Evolutionary conservation across 1,140 invertebrate genomes (phyloP), one percentile per base, ranked within the genome.

Genomic region (Conus betulinus): DNA sequence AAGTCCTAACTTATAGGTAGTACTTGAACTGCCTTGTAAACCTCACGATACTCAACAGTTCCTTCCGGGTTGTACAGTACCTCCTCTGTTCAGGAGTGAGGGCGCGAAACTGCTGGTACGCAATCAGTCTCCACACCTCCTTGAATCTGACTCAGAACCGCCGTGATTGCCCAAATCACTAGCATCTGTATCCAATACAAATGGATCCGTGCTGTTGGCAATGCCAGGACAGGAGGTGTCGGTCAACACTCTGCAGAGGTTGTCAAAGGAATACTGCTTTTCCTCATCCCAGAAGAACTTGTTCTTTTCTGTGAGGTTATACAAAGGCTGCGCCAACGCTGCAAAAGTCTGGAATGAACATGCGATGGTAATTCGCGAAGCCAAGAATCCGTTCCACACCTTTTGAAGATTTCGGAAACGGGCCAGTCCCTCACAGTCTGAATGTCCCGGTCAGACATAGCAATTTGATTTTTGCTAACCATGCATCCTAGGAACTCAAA

Each of bases 121-220:
- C 13, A 53, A 91, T 92, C 11, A 88, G 39, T 52, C 74, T 91
- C 91, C 17, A 71, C 57, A 1, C 88, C 91, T 79, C 88, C 74
- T 55, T 92, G 90, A 11, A 93, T 78, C 87, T 91, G 92, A 10
- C 55, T 60, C 52, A 92, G 79, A 23, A 90, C 91, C 17, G 88
- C 92, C 5, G 89, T 88, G 17, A 91, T 84, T 15, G 74, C 3
- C n/a, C n/a, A 20, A 25, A 23, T 91, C 85, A 23, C 88, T 90
- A 5, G 91, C 92, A 83, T 93, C 93, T 5, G 88, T 90, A 53
- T 92, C 90, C 10, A 93, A 51, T 15, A 92, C 90, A 83, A 92
- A 93, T 1, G 53, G 60, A 27, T 74, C 89, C 20, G 90, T 82
- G 23, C 67, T 39, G n/a, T 86, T 60, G 91, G 91, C 57, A 78